Conservation (phyloP, 2,888 invertebrate species). For the Strigamia transsilvanica region DNA sequence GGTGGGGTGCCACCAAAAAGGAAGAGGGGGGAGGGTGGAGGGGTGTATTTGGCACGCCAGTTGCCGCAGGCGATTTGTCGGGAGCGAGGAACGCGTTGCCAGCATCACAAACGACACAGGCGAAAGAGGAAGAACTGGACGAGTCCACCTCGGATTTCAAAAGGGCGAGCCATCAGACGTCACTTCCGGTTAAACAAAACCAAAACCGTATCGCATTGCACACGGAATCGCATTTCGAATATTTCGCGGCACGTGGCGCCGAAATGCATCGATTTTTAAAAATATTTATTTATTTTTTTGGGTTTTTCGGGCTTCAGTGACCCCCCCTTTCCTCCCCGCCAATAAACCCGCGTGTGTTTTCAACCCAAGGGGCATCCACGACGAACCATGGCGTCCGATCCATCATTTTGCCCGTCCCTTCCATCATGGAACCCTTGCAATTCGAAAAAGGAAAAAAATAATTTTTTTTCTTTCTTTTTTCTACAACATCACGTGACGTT, state of each 20-base stretch:
- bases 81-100: conserved; percentile 20
- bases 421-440: not conserved
- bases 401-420: not conserved
- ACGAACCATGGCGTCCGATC: conserved; percentile 33
- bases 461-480: too few relatives aligned
- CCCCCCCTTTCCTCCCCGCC: not conserved
- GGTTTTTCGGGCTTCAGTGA: too few relatives aligned
- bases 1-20: conserved; percentile 10
- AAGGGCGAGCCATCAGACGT: not conserved
- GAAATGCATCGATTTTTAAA: too few relatives aligned
- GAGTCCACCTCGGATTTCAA: not conserved
- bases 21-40: not conserved
- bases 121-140: conserved; percentile 6
- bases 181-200: conserved; percentile 3
- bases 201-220: not conserved
- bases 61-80: conserved; percentile 30
- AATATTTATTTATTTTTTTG: too few relatives aligned
- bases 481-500: conserved; percentile 37
- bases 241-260: not conserved
- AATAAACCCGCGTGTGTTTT: not conserved
- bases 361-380: conserved; percentile 7
- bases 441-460: not conserved
- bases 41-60: conserved; percentile 21
- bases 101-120: conserved; percentile 17
- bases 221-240: not conserved